Conservation (phyloP, 1,140 invertebrate species). For the Conus ventricosus region DNA sequence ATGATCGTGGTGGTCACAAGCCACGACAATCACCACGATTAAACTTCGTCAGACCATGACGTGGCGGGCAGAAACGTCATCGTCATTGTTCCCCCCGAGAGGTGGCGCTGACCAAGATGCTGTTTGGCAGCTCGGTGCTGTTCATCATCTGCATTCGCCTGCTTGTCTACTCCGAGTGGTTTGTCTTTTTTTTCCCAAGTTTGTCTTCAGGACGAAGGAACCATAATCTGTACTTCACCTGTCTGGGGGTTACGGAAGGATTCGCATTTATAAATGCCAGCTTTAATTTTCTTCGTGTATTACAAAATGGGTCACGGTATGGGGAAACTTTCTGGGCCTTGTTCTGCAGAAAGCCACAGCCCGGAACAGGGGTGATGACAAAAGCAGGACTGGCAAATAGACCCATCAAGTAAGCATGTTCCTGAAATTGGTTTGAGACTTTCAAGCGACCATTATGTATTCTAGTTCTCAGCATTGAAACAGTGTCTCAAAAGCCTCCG, state of each 20-base stretch:
- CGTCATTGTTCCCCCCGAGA: neutral
- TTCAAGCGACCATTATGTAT: no score
- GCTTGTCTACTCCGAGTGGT: neutral
- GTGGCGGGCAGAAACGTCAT: neutral
- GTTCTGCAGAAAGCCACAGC: neutral
- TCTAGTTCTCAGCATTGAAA: no score
- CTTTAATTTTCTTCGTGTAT: neutral
- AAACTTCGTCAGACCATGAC: neutral
- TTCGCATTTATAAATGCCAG: neutral
- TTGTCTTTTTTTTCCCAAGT: neutral
- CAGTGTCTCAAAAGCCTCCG: no score
- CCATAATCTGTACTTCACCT: neutral
- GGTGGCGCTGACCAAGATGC: constrained; percentile 23
- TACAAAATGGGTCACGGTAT: neutral
- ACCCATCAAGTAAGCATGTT: no score
- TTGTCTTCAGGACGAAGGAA: neutral
- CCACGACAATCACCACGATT: neutral
- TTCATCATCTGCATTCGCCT: constrained; percentile 14
- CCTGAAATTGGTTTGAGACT: no score
- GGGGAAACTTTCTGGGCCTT: neutral
- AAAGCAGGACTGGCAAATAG: no score
- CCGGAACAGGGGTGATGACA: no score
- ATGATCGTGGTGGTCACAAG: neutral
- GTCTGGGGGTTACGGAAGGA: neutral
- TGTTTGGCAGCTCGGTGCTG: constrained; percentile 11